Evolutionary conservation across 2,888 invertebrate species (phyloP).

Genomic region (Cataglyphis altisquamis): DNA sequence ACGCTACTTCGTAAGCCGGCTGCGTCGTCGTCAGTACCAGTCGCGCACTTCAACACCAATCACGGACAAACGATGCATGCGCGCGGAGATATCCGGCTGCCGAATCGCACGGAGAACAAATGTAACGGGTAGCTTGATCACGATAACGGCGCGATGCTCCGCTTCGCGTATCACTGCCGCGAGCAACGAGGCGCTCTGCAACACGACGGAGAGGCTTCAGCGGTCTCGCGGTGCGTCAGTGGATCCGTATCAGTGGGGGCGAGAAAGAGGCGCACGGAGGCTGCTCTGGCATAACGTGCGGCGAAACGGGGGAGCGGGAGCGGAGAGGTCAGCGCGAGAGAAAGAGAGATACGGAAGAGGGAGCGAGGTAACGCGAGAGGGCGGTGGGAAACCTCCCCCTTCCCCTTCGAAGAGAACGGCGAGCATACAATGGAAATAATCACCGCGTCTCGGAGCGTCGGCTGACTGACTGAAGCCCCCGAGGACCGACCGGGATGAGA

Average conservation of each 20-base stretch:
- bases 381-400: slow-evolving; percentile 70
- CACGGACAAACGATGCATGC: slow-evolving; percentile 6
- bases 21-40: slow-evolving; percentile 16
- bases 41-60: slow-evolving; percentile 50
- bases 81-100: not conserved
- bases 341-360: slow-evolving; percentile 44
- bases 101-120: slow-evolving; percentile 32
- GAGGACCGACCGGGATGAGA: slow-evolving; percentile 81
- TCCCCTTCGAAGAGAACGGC: slow-evolving; percentile 56
- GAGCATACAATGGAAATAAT: slow-evolving; percentile 84
- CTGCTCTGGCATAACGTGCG: slow-evolving; percentile 54
- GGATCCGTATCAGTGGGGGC: slow-evolving; percentile 50
- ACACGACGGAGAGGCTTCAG: slow-evolving; percentile 53
- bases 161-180: slow-evolving; percentile 59
- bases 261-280: slow-evolving; percentile 55
- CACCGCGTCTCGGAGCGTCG: slow-evolving; percentile 84
- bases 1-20: slow-evolving; percentile 24
- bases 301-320: slow-evolving; percentile 22
- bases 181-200: slow-evolving; percentile 54
- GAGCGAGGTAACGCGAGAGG: slow-evolving; percentile 58
- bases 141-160: slow-evolving; percentile 52
- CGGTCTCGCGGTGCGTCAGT: slow-evolving; percentile 51
- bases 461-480: slow-evolving; percentile 83
- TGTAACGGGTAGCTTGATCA: slow-evolving; percentile 37
- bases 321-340: slow-evolving; percentile 32